phyloP scores from a whole-genome alignment of 2,888 invertebrate species.

The Orchesellides sinensis region DNA sequence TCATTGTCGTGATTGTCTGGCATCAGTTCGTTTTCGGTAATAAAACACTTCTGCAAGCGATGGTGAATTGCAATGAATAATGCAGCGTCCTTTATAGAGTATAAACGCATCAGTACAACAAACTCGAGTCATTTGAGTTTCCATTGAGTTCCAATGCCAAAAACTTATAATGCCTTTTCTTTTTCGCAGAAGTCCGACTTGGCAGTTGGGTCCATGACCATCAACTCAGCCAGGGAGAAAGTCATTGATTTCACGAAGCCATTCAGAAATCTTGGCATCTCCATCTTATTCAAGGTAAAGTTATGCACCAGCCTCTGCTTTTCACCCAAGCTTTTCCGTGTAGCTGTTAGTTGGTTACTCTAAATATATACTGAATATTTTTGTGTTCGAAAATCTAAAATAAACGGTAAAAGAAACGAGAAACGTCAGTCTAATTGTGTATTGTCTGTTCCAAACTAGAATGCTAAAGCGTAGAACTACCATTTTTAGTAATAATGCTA shows the following conservation, averaged over 20 bases:
- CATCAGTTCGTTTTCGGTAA: neutral
- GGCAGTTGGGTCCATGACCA: slow-evolving; percentile 98
- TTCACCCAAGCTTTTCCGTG: no score
- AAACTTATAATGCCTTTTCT: slow-evolving; percentile 40
- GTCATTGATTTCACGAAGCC: slow-evolving; percentile 99
- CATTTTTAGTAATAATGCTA: no score
- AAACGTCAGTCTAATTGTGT: no score
- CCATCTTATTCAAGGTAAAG: slow-evolving; percentile 85
- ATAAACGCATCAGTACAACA: slow-evolving; percentile 14
- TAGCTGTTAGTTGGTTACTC: no score
- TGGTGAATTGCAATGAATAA: slow-evolving; percentile 27
- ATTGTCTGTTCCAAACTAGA: no score
- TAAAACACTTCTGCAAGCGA: slow-evolving; percentile 20
- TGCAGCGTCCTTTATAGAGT: slow-evolving; percentile 9
- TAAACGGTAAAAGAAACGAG: no score
- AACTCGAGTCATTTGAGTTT: slow-evolving; percentile 15
- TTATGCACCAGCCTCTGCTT: slow-evolving; percentile 10
- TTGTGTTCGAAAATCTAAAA: no score
- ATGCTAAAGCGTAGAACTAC: no score
- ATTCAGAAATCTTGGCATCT: slow-evolving; percentile 98
- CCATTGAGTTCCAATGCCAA: slow-evolving; percentile 13
- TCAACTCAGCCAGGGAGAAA: slow-evolving; percentile 90
- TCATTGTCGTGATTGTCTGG: slow-evolving; percentile 2
- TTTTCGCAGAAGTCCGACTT: slow-evolving; percentile 90
- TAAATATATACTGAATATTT: no score